Conservation (phyloP, 2,888 invertebrate species). For the Sesia apiformis region DNA sequence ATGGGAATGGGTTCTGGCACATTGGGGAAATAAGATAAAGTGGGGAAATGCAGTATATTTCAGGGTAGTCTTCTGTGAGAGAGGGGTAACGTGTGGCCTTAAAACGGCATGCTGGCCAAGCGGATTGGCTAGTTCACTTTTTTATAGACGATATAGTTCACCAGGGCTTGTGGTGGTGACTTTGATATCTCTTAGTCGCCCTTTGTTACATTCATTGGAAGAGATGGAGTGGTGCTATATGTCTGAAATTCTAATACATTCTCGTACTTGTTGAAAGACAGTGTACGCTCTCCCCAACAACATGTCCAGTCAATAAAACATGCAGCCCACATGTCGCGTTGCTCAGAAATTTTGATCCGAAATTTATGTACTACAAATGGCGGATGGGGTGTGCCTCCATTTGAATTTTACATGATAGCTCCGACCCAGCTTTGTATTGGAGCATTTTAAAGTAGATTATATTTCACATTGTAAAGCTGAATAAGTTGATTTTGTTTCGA, state of each 20-base stretch:
- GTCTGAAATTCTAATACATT: no score
- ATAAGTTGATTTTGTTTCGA: no score
- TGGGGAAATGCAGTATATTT: background rate
- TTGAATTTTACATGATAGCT: slow-evolving; percentile 15
- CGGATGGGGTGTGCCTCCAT: background rate
- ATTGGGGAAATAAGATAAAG: background rate
- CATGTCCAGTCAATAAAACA: slow-evolving; percentile 11
- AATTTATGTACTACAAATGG: slow-evolving; percentile 14
- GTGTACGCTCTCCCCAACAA: background rate
- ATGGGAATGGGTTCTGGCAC: no score
- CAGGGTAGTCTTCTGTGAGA: no score
- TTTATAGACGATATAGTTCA: no score
- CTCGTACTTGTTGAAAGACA: background rate
- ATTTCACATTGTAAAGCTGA: no score
- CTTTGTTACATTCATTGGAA: background rate
- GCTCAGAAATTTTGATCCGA: slow-evolving; percentile 16
- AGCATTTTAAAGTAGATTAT: no score
- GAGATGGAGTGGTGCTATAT: no score
- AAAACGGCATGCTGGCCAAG: no score
- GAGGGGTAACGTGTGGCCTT: no score
- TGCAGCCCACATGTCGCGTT: slow-evolving; percentile 13
- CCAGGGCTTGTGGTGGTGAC: background rate
- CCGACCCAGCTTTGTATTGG: background rate
- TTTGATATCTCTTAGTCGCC: background rate
- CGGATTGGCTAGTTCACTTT: no score